A percentile compares a stretch with the other conserved stretches of the same genome.
Conservation (phyloP, 1,140 invertebrate species). For the Linepithema humile region DNA sequence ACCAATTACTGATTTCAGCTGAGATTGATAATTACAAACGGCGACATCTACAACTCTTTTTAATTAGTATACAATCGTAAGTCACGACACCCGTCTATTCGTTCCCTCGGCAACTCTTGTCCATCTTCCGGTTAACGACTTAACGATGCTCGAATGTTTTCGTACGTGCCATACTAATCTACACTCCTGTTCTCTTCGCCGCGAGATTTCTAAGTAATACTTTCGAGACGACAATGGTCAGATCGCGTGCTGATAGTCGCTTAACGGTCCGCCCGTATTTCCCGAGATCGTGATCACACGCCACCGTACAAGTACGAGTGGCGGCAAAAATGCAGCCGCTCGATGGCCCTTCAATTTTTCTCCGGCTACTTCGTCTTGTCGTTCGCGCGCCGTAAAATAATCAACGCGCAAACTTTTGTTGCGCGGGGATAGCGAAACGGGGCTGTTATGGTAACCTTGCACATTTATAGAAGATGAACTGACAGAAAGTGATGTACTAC, state of each 20-base stretch:
- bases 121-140: slow-evolving; percentile 6
- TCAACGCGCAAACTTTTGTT: neutral
- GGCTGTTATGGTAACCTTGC: too few relatives aligned
- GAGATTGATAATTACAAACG: too few relatives aligned
- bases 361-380: neutral
- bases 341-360: slow-evolving; percentile 52
- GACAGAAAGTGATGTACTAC: neutral
- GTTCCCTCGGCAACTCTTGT: neutral
- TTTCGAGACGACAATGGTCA: slow-evolving; percentile 59
- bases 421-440: neutral
- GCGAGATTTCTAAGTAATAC: slow-evolving; percentile 28
- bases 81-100: neutral
- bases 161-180: slow-evolving; percentile 12
- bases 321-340: slow-evolving; percentile 17
- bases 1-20: too few relatives aligned
- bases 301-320: neutral
- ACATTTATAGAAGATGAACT: neutral
- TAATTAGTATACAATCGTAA: slow-evolving; percentile 6
- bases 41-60: neutral
- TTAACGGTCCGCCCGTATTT: slow-evolving; percentile 53
- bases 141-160: slow-evolving; percentile 25
- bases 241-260: slow-evolving; percentile 67
- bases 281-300: slow-evolving; percentile 31
- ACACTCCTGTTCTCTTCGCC: slow-evolving; percentile 11
- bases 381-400: neutral